These are phyloP conservation scores for Andinoacara biseriatus DNA, from an alignment of 2,113 vertebrate genomes.

Conservation along the genomic window DNA sequence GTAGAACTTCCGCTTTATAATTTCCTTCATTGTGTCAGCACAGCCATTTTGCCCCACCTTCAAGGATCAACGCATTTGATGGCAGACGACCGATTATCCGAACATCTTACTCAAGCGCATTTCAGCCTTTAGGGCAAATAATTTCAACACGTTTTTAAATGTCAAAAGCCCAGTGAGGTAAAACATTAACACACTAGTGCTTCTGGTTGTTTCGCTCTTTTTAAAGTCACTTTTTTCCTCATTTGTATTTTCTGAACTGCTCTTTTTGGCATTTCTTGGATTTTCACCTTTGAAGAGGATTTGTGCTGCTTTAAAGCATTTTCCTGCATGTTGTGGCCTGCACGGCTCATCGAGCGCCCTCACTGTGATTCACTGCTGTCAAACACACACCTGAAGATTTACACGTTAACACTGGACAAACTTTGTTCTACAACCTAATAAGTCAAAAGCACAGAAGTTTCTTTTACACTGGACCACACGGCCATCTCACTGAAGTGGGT, in stretches of 20 bases:
- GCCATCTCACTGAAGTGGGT: not conserved
- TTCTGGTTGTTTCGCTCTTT: not conserved
- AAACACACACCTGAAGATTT: conserved; percentile 26
- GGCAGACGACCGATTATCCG: not conserved
- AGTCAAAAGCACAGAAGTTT: not conserved
- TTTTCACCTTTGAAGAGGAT: not conserved
- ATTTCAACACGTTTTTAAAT: not conserved
- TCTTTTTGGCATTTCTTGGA: not conserved
- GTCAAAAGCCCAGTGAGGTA: not conserved
- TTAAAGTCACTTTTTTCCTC: not conserved
- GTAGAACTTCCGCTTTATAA: not conserved
- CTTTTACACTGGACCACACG: not conserved
- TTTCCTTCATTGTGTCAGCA: conserved; percentile 8
- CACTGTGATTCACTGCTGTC: conserved; percentile 45
- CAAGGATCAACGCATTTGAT: not conserved
- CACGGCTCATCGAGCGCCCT: conserved; percentile 1
- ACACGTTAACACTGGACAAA: not conserved
- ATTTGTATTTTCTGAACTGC: not conserved
- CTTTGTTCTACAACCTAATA: not conserved
- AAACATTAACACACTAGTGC: not conserved
- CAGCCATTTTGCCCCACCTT: not conserved
- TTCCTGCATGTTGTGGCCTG: conserved; percentile 62
- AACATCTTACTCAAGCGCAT: rapidly evolving
- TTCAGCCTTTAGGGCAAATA: not conserved
- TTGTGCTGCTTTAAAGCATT: conserved; percentile 21